phyloP scores from a whole-genome alignment of 2,888 invertebrate species.

The Petrolisthes cinctipes region DNA sequence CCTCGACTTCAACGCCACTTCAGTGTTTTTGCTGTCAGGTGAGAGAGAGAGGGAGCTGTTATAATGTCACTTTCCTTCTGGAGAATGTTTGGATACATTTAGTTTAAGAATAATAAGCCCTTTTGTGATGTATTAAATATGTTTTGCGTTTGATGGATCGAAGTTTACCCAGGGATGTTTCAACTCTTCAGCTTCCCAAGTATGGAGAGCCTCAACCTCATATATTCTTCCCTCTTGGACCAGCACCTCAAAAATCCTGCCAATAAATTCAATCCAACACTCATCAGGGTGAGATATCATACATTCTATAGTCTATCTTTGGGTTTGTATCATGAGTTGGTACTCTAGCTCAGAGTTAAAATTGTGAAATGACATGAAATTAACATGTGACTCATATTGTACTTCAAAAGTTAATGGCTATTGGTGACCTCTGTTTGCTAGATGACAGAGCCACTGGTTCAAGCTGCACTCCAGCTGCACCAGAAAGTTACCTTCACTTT shows the following conservation, averaged over 20 bases:
- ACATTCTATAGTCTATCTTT: neutral
- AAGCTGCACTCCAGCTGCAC: conserved; percentile 85
- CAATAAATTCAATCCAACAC: conserved; percentile 80
- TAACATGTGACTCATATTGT: neutral
- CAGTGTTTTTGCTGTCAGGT: conserved; percentile 87
- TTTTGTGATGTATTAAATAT: too few species aligned
- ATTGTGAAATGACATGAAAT: too few species aligned
- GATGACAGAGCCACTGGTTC: conserved; percentile 61
- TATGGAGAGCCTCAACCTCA: conserved; percentile 84
- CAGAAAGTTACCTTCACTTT: conserved; percentile 88
- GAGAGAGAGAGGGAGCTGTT: conserved; percentile 63
- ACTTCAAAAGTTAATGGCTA: neutral
- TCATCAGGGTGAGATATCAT: conserved; percentile 68
- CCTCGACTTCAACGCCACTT: conserved; percentile 92
- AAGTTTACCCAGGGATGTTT: too few species aligned
- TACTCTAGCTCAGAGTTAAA: too few species aligned
- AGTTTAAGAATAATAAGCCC: too few species aligned
- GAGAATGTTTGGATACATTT: too few species aligned
- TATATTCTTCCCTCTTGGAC: conserved; percentile 88
- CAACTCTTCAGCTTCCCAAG: conserved; percentile 81
- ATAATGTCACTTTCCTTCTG: too few species aligned
- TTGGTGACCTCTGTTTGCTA: conserved; percentile 14
- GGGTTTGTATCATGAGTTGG: too few species aligned
- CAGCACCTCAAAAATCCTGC: conserved; percentile 88
- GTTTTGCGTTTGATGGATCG: too few species aligned